These are phyloP conservation scores for Chloroclysta siterata DNA, from an alignment of 2,888 invertebrate species.

Conservation along the genomic window DNA sequence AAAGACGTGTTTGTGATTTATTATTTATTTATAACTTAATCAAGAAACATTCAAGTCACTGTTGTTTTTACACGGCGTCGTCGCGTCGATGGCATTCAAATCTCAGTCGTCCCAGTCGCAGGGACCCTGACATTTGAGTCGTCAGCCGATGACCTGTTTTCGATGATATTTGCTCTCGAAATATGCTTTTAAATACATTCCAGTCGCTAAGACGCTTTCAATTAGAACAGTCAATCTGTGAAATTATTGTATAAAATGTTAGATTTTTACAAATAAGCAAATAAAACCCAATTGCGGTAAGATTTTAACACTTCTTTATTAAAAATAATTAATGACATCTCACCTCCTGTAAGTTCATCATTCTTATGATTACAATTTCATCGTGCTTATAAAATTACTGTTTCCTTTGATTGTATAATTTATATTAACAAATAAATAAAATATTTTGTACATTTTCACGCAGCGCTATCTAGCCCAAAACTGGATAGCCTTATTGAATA, in stretches of 20 bases:
- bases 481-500: too few relatives aligned
- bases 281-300: slow-evolving; percentile 3
- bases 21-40: not conserved
- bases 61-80: slow-evolving; percentile 29
- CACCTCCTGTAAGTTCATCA: slow-evolving; percentile 5
- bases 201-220: slow-evolving; percentile 43
- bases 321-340: not conserved
- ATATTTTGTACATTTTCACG: too few relatives aligned
- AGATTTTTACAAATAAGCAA: slow-evolving; percentile 1
- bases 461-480: too few relatives aligned
- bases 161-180: slow-evolving; percentile 56
- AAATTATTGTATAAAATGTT: slow-evolving; percentile 31
- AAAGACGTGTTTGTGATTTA: not conserved
- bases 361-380: not conserved
- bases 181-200: slow-evolving; percentile 51
- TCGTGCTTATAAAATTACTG: too few relatives aligned
- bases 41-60: slow-evolving; percentile 7
- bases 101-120: slow-evolving; percentile 49
- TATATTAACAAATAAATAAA: too few relatives aligned
- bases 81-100: slow-evolving; percentile 62
- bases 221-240: slow-evolving; percentile 42
- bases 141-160: slow-evolving; percentile 65
- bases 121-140: slow-evolving; percentile 78
- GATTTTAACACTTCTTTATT: slow-evolving; percentile 1
- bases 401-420: too few relatives aligned